Percentiles rank a stretch among this genome's conserved stretches.
Conservation (phyloP, 2,888 invertebrate genomes). For the Drosophila barbarae region DNA sequence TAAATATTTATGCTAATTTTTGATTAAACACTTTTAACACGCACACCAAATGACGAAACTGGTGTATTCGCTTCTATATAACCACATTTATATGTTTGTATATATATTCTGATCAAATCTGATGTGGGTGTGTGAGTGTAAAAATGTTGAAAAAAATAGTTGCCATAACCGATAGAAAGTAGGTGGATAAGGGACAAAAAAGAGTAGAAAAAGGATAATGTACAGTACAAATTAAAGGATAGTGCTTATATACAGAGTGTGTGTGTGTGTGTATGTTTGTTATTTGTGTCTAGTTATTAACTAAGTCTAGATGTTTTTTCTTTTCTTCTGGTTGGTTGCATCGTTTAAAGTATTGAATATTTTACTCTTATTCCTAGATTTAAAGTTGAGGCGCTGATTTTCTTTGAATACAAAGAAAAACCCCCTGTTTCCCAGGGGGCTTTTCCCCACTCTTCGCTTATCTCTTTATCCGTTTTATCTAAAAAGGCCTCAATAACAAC, state of each 20-base stretch:
- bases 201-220: slow-evolving; percentile 43
- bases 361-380: slow-evolving; percentile 35
- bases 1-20: slow-evolving; percentile 52
- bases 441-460: slow-evolving; percentile 5
- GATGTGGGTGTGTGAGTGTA: slow-evolving; percentile 20
- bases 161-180: slow-evolving; percentile 60
- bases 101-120: slow-evolving; percentile 15
- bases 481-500: slow-evolving; percentile 72
- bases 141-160: slow-evolving; percentile 37
- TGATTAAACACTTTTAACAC: slow-evolving; percentile 57
- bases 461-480: slow-evolving; percentile 38
- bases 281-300: slow-evolving; percentile 49
- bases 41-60: slow-evolving; percentile 42
- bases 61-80: slow-evolving; percentile 22
- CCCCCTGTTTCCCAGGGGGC: slow-evolving; percentile 9
- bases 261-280: slow-evolving; percentile 9
- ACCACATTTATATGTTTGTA: slow-evolving; percentile 21
- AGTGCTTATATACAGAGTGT: slow-evolving; percentile 53
- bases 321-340: slow-evolving; percentile 4
- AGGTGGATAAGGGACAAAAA: slow-evolving; percentile 27
- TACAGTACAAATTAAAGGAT: slow-evolving; percentile 34
- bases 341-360: slow-evolving; percentile 19
- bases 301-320: slow-evolving; percentile 18
- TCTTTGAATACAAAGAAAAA: slow-evolving; percentile 31
- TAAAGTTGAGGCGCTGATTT: slow-evolving; percentile 42